A percentile compares a stretch with the other conserved stretches of the same genome.
These are phyloP conservation scores for Pseudorhombus dupliciocellatus DNA, from an alignment of 2,113 vertebrate genomes.

Conservation along the genomic window DNA sequence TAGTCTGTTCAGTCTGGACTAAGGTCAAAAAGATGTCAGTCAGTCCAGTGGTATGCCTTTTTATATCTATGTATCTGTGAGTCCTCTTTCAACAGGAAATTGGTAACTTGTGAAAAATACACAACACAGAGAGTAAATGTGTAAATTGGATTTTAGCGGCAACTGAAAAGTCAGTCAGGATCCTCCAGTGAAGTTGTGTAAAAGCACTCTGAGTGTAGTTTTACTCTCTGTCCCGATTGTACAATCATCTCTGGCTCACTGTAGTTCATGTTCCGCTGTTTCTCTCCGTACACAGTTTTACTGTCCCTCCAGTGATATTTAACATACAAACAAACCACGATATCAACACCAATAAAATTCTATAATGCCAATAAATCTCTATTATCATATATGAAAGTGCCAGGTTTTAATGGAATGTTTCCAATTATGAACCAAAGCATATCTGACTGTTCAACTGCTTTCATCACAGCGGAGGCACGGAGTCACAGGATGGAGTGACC, in stretches of 20 bases:
- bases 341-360: not conserved
- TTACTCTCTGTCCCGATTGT: not conserved
- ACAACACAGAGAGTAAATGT: not conserved
- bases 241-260: not conserved
- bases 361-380: not conserved
- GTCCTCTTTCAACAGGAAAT: not conserved
- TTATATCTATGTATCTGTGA: not conserved
- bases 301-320: not conserved
- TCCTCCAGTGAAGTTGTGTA: too few relatives aligned
- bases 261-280: not conserved
- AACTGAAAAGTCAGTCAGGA: too few relatives aligned
- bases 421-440: not conserved
- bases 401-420: not conserved
- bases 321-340: not conserved
- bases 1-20: too few relatives aligned
- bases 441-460: not conserved
- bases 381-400: not conserved
- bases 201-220: too few relatives aligned
- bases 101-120: too few relatives aligned
- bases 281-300: not conserved
- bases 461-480: not conserved
- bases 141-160: not conserved
- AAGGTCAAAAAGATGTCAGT: too few relatives aligned
- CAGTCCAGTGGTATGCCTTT: too few relatives aligned
- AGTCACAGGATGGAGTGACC: slow-evolving; percentile 7